phyloP scores from a whole-genome alignment of 2,888 invertebrate genomes.

The Rhyacophila evoluta region DNA sequence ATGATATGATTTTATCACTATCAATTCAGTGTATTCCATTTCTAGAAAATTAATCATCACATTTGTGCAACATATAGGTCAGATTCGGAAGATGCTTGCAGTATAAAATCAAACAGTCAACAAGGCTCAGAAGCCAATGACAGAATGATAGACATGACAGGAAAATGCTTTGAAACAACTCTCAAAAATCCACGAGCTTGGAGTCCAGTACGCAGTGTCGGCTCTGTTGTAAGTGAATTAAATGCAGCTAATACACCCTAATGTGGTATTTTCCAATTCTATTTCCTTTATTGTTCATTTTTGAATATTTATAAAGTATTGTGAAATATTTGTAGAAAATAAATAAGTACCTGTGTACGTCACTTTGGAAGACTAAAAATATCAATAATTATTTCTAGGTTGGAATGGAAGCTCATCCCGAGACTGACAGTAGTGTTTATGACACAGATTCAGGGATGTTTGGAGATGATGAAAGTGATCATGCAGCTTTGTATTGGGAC shows the following conservation, averaged over 20 bases:
- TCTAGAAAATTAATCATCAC: not conserved
- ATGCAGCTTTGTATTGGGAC: conserved; percentile 80
- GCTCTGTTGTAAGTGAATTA: conserved; percentile 73
- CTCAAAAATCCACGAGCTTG: conserved; percentile 86
- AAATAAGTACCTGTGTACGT: too few species aligned
- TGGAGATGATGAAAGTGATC: conserved; percentile 82
- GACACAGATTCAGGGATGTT: conserved; percentile 85
- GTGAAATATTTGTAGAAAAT: too few species aligned
- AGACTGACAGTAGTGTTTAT: conserved; percentile 85
- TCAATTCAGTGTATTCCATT: too few species aligned
- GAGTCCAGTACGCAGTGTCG: conserved; percentile 90
- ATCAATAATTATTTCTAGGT: conserved; percentile 60
- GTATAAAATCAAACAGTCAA: conserved; percentile 50
- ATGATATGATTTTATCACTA: too few species aligned
- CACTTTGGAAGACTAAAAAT: too few species aligned
- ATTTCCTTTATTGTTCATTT: too few species aligned
- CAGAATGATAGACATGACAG: conserved; percentile 67
- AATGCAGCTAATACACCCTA: not conserved
- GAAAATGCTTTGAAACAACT: conserved; percentile 78
- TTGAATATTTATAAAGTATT: too few species aligned
- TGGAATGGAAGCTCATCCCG: conserved; percentile 88
- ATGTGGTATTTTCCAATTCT: too few species aligned
- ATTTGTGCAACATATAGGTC: conserved; percentile 38
- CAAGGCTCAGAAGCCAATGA: conserved; percentile 35
- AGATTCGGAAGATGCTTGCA: conserved; percentile 54